Percentiles rank a stretch among this genome's conserved stretches.
Conservation (phyloP, 2,113 vertebrate species). For the Brachypteracias leptosomus region DNA sequence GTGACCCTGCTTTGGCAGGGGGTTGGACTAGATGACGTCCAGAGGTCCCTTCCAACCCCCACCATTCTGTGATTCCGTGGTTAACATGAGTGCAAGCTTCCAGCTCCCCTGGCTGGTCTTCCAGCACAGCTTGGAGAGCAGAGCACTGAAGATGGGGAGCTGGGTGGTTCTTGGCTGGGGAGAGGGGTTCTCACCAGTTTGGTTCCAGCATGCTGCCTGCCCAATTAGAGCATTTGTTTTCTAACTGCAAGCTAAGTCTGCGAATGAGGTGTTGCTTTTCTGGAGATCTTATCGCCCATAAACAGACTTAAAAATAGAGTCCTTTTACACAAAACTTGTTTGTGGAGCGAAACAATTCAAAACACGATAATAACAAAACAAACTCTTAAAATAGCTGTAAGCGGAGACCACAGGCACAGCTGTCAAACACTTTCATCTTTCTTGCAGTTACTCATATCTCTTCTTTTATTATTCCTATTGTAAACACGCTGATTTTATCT, state of each 20-base stretch:
- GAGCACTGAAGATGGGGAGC: not conserved
- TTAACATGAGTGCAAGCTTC: rapidly evolving
- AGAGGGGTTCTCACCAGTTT: not conserved
- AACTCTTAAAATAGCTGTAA: constrained; percentile 47
- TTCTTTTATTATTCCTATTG: constrained; percentile 39
- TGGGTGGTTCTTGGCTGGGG: not conserved
- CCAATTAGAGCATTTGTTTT: constrained; percentile 4
- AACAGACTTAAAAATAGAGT: constrained; percentile 57
- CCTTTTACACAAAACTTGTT: constrained; percentile 50
- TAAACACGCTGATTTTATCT: constrained; percentile 44
- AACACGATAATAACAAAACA: constrained; percentile 47
- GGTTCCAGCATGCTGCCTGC: not conserved
- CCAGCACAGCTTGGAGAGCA: not conserved
- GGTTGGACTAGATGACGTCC: too few species aligned
- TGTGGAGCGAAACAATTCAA: constrained; percentile 52
- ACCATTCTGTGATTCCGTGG: not conserved
- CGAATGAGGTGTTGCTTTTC: constrained; percentile 13
- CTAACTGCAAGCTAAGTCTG: not conserved
- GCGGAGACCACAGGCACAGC: constrained; percentile 37
- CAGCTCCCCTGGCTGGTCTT: not conserved
- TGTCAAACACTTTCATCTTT: constrained; percentile 65
- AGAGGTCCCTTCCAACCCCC: too few species aligned
- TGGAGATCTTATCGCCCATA: constrained; percentile 31
- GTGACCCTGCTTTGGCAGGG: too few species aligned
- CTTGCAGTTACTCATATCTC: constrained; percentile 51